Percentiles rank a stretch among this genome's conserved stretches.
Evolutionary conservation across 2,888 invertebrate species (phyloP).

Genomic region (Thera obeliscata): DNA sequence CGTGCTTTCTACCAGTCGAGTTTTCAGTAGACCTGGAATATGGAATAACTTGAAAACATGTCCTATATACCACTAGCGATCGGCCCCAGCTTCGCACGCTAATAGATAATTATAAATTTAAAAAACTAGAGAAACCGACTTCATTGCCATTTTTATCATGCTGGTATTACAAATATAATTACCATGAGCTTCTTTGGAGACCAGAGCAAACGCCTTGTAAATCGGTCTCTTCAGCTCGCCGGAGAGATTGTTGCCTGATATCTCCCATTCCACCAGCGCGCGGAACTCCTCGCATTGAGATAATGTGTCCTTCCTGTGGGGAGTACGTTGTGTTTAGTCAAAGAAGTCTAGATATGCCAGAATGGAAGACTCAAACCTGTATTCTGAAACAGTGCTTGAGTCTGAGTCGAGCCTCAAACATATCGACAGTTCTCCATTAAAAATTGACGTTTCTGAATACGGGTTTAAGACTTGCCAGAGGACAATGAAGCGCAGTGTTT

Average conservation of each 20-base stretch:
- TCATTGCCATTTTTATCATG: too few relatives aligned
- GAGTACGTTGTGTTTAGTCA: not conserved
- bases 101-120: too few relatives aligned
- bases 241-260: slow-evolving; percentile 68
- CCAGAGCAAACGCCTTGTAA: slow-evolving; percentile 89
- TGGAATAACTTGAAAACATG: not conserved
- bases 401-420: too few relatives aligned
- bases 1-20: slow-evolving; percentile 68
- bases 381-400: too few relatives aligned
- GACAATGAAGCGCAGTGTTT: too few relatives aligned
- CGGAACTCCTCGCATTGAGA: slow-evolving; percentile 75
- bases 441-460: too few relatives aligned
- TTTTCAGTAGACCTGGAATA: slow-evolving; percentile 71
- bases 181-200: slow-evolving; percentile 82
- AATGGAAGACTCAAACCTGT: too few relatives aligned
- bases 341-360: too few relatives aligned
- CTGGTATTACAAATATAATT: slow-evolving; percentile 14
- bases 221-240: slow-evolving; percentile 84
- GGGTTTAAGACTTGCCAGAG: too few relatives aligned
- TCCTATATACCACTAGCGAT: too few relatives aligned
- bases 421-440: too few relatives aligned
- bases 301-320: slow-evolving; percentile 66
- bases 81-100: not conserved
- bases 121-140: too few relatives aligned
- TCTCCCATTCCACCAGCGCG: slow-evolving; percentile 73